phyloP scores from a whole-genome alignment of 2,888 invertebrate genomes.

The Papilio gigon region DNA sequence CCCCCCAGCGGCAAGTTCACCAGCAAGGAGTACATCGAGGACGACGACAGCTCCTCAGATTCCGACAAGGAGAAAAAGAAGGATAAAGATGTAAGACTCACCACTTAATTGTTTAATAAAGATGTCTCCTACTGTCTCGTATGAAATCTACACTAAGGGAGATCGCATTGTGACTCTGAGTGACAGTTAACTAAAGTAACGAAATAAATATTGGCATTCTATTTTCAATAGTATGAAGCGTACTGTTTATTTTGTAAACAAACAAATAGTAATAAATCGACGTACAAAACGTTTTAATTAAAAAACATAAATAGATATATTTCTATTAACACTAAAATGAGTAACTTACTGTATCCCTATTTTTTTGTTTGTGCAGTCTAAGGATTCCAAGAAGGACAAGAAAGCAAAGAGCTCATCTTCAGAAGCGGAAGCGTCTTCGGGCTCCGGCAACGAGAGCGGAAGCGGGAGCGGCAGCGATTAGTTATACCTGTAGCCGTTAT shows the following conservation, averaged over 20 bases:
- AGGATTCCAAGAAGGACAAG: constrained; percentile 66
- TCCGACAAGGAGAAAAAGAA: constrained; percentile 79
- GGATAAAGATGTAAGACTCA: constrained; percentile 62
- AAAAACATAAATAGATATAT: too few species aligned
- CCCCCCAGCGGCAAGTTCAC: constrained; percentile 85
- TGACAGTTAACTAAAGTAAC: too few species aligned
- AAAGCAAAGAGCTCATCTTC: constrained; percentile 66
- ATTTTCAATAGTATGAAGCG: too few species aligned
- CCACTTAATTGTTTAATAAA: too few species aligned
- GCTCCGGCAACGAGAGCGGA: constrained; percentile 68
- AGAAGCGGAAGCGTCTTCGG: constrained; percentile 70
- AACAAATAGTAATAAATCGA: too few species aligned
- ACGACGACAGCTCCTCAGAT: constrained; percentile 85
- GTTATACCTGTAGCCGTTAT: constrained; percentile 9
- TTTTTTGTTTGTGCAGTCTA: constrained; percentile 57
- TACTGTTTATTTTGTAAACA: too few species aligned
- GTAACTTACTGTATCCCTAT: constrained; percentile 28
- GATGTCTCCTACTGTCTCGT: too few species aligned
- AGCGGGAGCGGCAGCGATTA: constrained; percentile 67
- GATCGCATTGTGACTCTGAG: too few species aligned
- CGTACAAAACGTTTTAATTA: too few species aligned
- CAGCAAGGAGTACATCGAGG: constrained; percentile 96
- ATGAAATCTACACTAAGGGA: too few species aligned
- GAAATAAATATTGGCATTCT: too few species aligned
- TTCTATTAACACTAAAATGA: neutral